Conservation (phyloP, 2,113 vertebrate species). For the Octodon degus region DNA sequence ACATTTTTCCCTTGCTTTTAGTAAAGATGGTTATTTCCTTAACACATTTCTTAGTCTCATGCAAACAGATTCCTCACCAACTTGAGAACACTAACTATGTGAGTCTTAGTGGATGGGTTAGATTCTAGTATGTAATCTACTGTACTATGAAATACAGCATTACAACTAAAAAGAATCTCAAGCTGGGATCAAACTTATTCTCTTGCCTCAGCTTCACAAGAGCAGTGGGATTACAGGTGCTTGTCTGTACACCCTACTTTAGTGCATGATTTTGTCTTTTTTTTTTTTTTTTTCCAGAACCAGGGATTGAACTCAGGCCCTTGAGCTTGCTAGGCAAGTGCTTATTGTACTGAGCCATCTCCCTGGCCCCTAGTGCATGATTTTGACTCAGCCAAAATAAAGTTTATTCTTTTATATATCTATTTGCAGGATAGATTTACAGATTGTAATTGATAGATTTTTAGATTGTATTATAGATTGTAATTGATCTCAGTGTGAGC, state of each 20-base stretch:
- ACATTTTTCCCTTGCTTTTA: neutral
- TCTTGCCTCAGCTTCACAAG: neutral
- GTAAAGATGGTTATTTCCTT: neutral
- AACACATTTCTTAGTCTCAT: neutral
- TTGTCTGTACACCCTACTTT: neutral
- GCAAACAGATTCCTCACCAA: neutral
- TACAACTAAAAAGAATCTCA: neutral
- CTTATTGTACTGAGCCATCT: no score
- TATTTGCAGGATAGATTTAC: neutral
- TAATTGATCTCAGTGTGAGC: neutral
- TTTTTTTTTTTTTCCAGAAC: no score
- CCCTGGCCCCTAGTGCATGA: neutral
- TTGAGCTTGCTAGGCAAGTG: no score
- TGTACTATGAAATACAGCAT: neutral
- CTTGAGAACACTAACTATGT: neutral
- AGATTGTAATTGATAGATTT: no score
- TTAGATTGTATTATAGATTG: neutral
- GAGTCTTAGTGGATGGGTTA: conserved; percentile 1
- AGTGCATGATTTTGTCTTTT: neutral
- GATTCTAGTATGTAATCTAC: neutral
- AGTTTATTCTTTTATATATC: conserved; percentile 15
- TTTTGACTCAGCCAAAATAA: neutral
- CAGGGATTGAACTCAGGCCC: no score
- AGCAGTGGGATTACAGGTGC: neutral
- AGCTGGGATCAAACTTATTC: neutral